A percentile compares a stretch with the other conserved stretches of the same genome.
Conservation (phyloP, 2,113 vertebrate species). For the Forbesichthys papilliferus region DNA sequence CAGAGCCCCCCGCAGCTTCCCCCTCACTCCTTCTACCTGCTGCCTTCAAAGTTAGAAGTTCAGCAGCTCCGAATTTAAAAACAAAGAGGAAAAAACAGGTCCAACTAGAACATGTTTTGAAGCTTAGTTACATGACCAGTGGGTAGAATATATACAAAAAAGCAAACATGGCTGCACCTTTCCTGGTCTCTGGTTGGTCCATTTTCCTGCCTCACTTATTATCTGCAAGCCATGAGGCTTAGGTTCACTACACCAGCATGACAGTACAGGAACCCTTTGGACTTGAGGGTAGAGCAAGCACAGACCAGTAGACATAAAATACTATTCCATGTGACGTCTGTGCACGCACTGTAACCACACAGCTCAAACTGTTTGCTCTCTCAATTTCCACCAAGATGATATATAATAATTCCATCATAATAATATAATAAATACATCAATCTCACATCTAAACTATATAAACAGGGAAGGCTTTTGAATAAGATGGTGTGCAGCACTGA, state of each 20-base stretch:
- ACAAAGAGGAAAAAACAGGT: constrained; percentile 54
- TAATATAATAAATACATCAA: not conserved
- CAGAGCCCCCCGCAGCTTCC: constrained; percentile 43
- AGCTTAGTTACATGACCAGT: constrained; percentile 22
- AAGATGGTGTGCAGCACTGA: constrained; percentile 1
- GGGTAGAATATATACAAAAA: constrained; percentile 37
- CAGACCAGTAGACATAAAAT: not conserved
- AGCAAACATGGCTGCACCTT: constrained; percentile 26
- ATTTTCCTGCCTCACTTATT: constrained; percentile 18
- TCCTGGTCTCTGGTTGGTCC: constrained; percentile 6
- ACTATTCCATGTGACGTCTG: not conserved
- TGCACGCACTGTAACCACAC: not conserved
- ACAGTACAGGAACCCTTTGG: constrained; percentile 3
- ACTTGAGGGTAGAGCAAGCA: not conserved
- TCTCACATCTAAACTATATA: constrained; percentile 17
- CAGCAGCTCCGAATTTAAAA: constrained; percentile 67
- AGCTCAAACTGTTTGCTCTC: not conserved
- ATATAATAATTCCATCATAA: constrained; percentile 1
- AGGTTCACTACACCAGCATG: constrained; percentile 21
- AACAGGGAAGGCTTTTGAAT: constrained; percentile 10
- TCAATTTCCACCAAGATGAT: not conserved
- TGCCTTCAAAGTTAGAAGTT: constrained; percentile 72
- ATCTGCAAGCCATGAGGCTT: constrained; percentile 4
- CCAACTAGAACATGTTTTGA: constrained; percentile 43
- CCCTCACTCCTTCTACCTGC: constrained; percentile 48